Evolutionary conservation across 1,140 invertebrate species (phyloP).

Genomic region (Pogonus chalceus): DNA sequence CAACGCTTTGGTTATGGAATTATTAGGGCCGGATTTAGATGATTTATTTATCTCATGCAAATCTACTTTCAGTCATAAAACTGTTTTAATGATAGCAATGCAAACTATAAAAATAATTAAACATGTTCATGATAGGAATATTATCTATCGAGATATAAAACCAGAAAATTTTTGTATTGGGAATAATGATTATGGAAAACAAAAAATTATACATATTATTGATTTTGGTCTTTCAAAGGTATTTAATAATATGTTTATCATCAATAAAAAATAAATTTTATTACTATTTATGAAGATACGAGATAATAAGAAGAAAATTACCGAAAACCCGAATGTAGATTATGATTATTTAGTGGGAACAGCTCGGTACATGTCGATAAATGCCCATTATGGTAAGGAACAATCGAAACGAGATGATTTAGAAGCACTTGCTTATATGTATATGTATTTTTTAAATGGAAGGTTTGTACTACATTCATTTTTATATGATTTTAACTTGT

Average conservation of each 20-base stretch:
- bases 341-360: conserved; percentile 55
- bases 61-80: conserved; percentile 62
- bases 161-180: conserved; percentile 69
- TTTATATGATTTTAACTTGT: too few species aligned
- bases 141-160: conserved; percentile 65
- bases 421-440: conserved; percentile 66
- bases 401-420: conserved; percentile 62
- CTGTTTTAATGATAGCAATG: conserved; percentile 62
- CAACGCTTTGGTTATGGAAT: conserved; percentile 63
- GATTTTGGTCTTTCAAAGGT: conserved; percentile 67
- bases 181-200: conserved; percentile 51
- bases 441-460: conserved; percentile 65
- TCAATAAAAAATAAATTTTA: too few species aligned
- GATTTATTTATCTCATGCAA: conserved; percentile 65
- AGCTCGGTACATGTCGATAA: conserved; percentile 38
- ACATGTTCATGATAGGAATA: conserved; percentile 24
- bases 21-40: conserved; percentile 63
- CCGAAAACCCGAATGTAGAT: conserved; percentile 58
- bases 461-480: too few species aligned
- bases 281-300: too few species aligned
- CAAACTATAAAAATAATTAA: conserved; percentile 32
- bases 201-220: conserved; percentile 61
- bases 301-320: conserved; percentile 56
- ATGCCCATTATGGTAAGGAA: conserved; percentile 64
- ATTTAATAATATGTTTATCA: too few species aligned